Conservation (phyloP, 2,888 invertebrate genomes). For the Odontocolon sp. region DNA sequence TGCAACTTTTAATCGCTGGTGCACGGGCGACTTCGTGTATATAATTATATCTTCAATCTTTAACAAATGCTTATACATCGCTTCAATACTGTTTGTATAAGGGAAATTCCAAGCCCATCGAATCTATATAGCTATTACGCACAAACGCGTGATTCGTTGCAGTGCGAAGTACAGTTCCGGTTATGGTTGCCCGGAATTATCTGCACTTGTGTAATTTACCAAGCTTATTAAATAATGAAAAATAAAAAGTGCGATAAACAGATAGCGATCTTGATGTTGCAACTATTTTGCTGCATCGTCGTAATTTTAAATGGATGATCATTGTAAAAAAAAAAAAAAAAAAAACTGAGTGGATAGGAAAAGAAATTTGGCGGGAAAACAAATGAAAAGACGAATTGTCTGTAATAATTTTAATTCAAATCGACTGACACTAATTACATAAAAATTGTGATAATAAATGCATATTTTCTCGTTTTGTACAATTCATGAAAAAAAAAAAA, state of each 20-base stretch:
- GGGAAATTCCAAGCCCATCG: background rate
- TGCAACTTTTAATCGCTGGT: slow-evolving; percentile 56
- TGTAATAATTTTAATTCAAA: too few species aligned
- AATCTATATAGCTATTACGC: too few species aligned
- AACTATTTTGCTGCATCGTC: background rate
- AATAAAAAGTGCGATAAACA: background rate
- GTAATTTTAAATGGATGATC: background rate
- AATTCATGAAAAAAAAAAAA: background rate
- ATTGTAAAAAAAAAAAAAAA: too few species aligned
- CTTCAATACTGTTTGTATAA: background rate
- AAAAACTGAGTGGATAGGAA: too few species aligned
- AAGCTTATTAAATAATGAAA: slow-evolving; percentile 14
- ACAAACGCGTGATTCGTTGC: too few species aligned
- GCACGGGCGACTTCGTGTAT: slow-evolving; percentile 10
- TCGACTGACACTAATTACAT: too few species aligned
- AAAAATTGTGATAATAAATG: too few species aligned
- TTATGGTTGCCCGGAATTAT: slow-evolving; percentile 1
- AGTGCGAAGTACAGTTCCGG: background rate
- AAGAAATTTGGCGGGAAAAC: too few species aligned
- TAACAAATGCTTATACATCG: background rate
- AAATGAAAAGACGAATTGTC: too few species aligned
- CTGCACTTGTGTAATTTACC: background rate
- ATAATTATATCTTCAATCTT: slow-evolving; percentile 22
- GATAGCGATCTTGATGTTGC: background rate
- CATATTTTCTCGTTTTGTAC: background rate